Percentiles rank a stretch among this genome's conserved stretches.
Conservation (phyloP, 2,113 vertebrate genomes). For the Propithecus coquereli region DNA sequence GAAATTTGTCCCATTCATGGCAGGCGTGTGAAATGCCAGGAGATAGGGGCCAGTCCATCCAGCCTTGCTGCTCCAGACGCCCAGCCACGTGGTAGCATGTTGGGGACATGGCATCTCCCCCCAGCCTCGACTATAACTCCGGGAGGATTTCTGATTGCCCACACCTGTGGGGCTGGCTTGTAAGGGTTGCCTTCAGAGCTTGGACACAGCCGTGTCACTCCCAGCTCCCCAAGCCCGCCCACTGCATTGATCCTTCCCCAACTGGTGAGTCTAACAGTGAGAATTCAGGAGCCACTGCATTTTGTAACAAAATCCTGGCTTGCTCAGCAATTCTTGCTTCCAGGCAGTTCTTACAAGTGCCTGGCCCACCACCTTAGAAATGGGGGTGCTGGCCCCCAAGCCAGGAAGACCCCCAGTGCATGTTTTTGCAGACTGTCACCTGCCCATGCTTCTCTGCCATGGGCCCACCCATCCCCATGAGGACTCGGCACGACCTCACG, state of each 20-base stretch:
- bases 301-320: neutral
- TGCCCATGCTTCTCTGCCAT: neutral
- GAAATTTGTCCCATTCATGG: neutral
- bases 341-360: neutral
- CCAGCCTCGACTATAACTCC: neutral
- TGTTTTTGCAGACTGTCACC: too few species aligned
- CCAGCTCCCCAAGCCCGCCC: neutral
- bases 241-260: neutral
- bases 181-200: neutral
- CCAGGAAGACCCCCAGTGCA: neutral
- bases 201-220: neutral
- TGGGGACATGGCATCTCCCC: neutral
- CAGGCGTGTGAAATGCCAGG: neutral
- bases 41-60: too few species aligned
- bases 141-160: neutral
- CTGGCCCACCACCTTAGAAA: neutral
- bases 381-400: neutral
- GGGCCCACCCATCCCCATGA: fast-evolving
- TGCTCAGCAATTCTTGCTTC: neutral
- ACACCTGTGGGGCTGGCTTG: too few species aligned
- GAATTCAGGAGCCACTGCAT: neutral
- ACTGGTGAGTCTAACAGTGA: neutral
- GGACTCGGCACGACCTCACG: neutral
- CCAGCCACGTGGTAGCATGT: neutral
- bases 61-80: neutral